Evolutionary conservation across 2,113 vertebrate species (phyloP).

Genomic region (Tychaedon coryphoeus): DNA sequence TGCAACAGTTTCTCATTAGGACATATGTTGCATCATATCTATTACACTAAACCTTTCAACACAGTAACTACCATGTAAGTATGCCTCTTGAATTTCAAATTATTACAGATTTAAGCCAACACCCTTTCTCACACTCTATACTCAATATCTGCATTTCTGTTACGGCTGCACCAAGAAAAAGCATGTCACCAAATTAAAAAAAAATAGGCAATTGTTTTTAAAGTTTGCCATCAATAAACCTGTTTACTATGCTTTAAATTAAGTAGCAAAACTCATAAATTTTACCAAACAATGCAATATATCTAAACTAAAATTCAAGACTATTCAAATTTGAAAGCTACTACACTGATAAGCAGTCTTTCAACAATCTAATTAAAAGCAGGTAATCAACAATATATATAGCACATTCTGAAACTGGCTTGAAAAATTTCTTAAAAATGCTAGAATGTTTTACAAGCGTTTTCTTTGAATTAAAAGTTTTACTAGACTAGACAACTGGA

Average conservation of each 20-base stretch:
- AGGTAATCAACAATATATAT: neutral
- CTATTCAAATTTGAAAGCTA: neutral
- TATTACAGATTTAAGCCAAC: neutral
- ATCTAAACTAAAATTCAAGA: neutral
- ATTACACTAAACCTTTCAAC: neutral
- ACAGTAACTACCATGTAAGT: neutral
- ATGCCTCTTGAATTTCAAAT: neutral
- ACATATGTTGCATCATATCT: neutral
- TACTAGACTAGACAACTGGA: neutral
- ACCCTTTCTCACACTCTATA: neutral
- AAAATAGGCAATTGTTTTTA: fast-evolving
- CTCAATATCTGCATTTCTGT: neutral
- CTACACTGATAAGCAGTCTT: neutral
- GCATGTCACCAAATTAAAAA: neutral
- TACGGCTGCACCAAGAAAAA: neutral
- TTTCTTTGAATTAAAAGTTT: neutral
- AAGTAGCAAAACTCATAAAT: neutral
- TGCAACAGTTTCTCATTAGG: neutral
- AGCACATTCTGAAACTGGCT: neutral
- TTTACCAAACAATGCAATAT: neutral
- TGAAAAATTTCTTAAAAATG: neutral
- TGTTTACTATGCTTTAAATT: neutral
- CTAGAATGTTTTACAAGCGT: neutral
- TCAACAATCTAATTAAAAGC: neutral
- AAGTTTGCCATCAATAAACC: neutral